Evolutionary conservation across 2,888 invertebrate species (phyloP), one percentile per base, ranked within the genome.

Genomic region (Metopia argyrocephala): DNA sequence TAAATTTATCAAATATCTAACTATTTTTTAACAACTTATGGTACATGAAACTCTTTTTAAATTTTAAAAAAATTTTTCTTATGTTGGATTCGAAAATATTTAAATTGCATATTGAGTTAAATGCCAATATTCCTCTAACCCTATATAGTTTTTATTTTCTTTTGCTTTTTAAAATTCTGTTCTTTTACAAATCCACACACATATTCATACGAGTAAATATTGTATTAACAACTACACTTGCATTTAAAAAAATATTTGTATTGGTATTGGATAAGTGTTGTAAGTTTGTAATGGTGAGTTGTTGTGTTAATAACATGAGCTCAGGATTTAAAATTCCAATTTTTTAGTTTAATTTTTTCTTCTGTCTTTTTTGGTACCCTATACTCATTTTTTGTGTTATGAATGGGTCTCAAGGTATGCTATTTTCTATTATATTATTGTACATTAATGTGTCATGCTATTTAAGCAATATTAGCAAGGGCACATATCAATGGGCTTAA

Each of bases 21-120:
- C n/a, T n/a, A n/a, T n/a, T n/a, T n/a, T n/a, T n/a, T n/a, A n/a
- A n/a, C n/a, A n/a, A n/a, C n/a, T n/a, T n/a, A n/a, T n/a, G n/a
- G n/a, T n/a, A n/a, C n/a, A n/a, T n/a, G n/a, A n/a, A n/a, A n/a
- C n/a, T n/a, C n/a, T n/a, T n/a, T n/a, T n/a, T n/a, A n/a, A n/a
- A n/a, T 48, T n/a, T 5, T 48, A 6, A 4, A 0, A 48, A 48
- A 7, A n/a, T 20, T 28, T 68, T 62, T 0, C 6, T 68, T 68
- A 68, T 68, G 76, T 50, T 76, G 76, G 76, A 68, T 76, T 68
- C 45, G 48, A 28, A 46, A 20, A 68, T 48, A 48, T 27, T 68
- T 5, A 28, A 25, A 18, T 54, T 68, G 62, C 62, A 68, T 46
- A 69, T 68, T 54, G 31, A 20, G 31, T 48, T 68, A 62, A 54